Base-by-base conservation (phyloP, 2,888 invertebrate species). In the Hypolimnas misippus region DNA sequence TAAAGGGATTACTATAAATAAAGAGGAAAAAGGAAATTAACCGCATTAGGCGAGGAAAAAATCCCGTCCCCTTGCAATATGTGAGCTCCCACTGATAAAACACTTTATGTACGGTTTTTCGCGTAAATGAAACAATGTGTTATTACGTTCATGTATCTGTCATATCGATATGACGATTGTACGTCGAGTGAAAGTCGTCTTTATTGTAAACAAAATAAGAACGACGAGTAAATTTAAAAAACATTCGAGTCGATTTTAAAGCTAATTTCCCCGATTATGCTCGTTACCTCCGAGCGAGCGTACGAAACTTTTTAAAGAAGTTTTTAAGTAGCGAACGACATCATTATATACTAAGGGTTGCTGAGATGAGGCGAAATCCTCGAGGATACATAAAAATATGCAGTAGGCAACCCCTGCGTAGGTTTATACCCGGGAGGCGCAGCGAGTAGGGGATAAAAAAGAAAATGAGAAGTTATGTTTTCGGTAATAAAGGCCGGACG, bases 1-100 rank as follows among this genome's bases (percentile, higher is more conserved):
- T 91, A 91, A 90, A 90, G 91, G 89, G 91, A 92, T 92, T 92
- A 92, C 92, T 90, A 91, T 91, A 92, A 92, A 92, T 92, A 92
- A 91, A 91, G 84, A 92, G 91, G 91, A 91, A 92, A 89, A 89
- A 90, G 89, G 89, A 92, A 92, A 92, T 91, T 92, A 91, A 91
- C 90, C 90, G 89, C 90, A 88, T 91, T 91, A 90, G 83, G 81
- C 75, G 81, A 83, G 88, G 86, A 87, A 90, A 89, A 89, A 89
- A 86, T 83, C 79, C 83, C 82, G 78, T 82, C 91, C 90, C 90
- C 88, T 82, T 78, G 82, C 90, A 89, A 90, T 91, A 90, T 91
- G 90, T 90, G 89, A 78, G 85, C 86, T 86, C 87, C 87, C 86
- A 87, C 87, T 87, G 89, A 87, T 91, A 92, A 92, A 91, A 91